Percentiles rank a stretch among this genome's conserved stretches.
Conservation (phyloP, 2,888 invertebrate species). For the Caenorhabditis angaria region DNA sequence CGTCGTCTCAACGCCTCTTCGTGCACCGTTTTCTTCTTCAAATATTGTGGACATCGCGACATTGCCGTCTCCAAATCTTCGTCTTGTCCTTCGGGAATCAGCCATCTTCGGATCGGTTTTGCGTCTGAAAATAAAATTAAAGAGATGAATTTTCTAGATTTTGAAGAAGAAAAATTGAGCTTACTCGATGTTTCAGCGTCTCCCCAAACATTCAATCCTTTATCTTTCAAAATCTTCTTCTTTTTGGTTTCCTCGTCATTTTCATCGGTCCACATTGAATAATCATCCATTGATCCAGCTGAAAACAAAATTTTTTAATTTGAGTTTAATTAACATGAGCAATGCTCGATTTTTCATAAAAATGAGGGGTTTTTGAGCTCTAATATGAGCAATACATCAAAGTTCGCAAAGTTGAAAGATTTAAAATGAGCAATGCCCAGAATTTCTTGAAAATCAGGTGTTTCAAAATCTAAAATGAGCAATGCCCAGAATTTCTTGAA, state of each 20-base stretch:
- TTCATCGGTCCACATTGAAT: constrained; percentile 46
- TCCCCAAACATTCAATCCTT: constrained; percentile 39
- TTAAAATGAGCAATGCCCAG: too few relatives aligned
- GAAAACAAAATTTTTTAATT: neutral
- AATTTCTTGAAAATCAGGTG: too few relatives aligned
- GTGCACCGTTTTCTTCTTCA: constrained; percentile 34
- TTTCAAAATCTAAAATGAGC: too few relatives aligned
- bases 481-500: too few relatives aligned
- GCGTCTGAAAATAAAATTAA: constrained; percentile 15
- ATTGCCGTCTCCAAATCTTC: constrained; percentile 37
- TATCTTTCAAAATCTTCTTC: constrained; percentile 40
- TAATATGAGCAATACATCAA: too few relatives aligned
- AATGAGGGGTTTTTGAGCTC: too few relatives aligned
- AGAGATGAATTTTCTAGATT: neutral
- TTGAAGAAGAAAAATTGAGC: constrained; percentile 14
- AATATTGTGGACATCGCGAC: constrained; percentile 27
- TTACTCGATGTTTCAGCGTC: constrained; percentile 36
- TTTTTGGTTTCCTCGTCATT: constrained; percentile 43
- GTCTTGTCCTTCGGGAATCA: constrained; percentile 34
- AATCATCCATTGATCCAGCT: constrained; percentile 36
- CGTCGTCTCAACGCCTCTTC: constrained; percentile 34
- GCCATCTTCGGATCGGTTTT: constrained; percentile 33
- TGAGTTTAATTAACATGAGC: too few relatives aligned
- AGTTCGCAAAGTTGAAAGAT: too few relatives aligned
- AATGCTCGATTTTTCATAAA: too few relatives aligned